Evolutionary conservation across 2,797 vertebrate genomes (phyloP).

Genomic region (Pterois miles): DNA sequence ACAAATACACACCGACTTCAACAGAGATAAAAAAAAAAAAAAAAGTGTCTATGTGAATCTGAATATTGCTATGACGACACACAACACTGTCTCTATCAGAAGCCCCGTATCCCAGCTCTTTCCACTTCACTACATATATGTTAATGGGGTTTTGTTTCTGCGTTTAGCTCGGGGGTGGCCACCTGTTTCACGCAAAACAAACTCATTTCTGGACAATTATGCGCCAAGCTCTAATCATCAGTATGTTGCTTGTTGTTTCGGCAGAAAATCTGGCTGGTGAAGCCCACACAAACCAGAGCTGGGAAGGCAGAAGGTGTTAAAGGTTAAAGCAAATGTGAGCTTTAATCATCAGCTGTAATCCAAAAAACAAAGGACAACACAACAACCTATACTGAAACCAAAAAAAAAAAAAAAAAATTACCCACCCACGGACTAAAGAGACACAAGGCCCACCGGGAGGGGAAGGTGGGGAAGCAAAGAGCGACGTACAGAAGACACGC

Average conservation of each 20-base stretch:
- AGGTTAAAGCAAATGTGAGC: too few species aligned
- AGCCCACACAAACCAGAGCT: not conserved
- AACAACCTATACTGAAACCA: too few species aligned
- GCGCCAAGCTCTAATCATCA: conserved; percentile 48
- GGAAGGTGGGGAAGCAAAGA: too few species aligned
- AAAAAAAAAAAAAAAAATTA: too few species aligned
- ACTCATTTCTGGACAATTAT: conserved; percentile 43
- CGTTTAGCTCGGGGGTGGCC: conserved; percentile 59
- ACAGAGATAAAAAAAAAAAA: not conserved
- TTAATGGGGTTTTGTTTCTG: conserved; percentile 60
- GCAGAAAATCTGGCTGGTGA: conserved; percentile 20
- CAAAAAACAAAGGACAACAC: too few species aligned
- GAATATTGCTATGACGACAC: not conserved
- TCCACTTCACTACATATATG: conserved; percentile 50
- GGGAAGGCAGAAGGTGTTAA: conserved; percentile 10
- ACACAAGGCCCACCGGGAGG: too few species aligned
- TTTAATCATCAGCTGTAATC: too few species aligned
- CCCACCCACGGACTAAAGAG: too few species aligned
- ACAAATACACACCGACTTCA: not conserved
- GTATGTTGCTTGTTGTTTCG: conserved; percentile 32
- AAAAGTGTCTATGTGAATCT: not conserved
- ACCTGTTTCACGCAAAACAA: conserved; percentile 65
- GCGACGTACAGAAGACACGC: too few species aligned
- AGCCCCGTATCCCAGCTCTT: conserved; percentile 12
- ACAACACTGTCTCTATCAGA: conserved; percentile 3